Conservation (phyloP, 2,888 invertebrate species). For the Dendrolimus houi region DNA sequence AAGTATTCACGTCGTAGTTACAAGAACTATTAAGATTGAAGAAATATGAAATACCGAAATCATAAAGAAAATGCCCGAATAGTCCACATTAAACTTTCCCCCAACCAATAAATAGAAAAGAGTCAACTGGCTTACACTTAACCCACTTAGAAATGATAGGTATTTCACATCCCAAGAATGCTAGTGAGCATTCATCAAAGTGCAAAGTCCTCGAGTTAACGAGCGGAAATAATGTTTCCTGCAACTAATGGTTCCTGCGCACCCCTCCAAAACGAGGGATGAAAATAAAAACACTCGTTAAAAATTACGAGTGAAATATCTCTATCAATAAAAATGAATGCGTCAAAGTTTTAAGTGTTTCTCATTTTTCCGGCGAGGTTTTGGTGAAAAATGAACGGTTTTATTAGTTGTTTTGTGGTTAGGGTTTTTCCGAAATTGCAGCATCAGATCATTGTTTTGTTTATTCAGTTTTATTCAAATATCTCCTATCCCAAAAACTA, state of each 20-base stretch:
- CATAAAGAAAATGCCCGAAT: neutral
- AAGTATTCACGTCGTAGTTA: no score
- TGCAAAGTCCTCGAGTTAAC: constrained; percentile 64
- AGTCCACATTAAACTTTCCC: neutral
- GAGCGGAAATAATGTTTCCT: constrained; percentile 72
- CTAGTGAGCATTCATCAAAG: constrained; percentile 67
- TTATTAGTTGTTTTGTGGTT: neutral
- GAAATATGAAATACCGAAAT: no score
- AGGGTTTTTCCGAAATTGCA: no score
- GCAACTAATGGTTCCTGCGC: constrained; percentile 59
- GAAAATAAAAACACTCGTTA: constrained; percentile 47
- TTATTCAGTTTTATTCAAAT: no score
- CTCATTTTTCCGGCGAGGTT: neutral
- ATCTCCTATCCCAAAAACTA: no score
- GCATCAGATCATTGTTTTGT: no score
- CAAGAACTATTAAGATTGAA: no score
- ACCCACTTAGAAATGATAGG: constrained; percentile 1
- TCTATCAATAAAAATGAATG: neutral
- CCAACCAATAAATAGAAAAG: neutral
- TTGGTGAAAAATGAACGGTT: neutral
- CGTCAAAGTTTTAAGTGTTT: neutral
- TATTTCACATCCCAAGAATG: constrained; percentile 25
- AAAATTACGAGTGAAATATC: constrained; percentile 34
- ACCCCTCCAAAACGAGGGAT: constrained; percentile 33
- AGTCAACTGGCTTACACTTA: neutral